These are phyloP conservation scores for Gisinianus flammeolus DNA, from an alignment of 2,888 invertebrate species.

Conservation along the genomic window DNA sequence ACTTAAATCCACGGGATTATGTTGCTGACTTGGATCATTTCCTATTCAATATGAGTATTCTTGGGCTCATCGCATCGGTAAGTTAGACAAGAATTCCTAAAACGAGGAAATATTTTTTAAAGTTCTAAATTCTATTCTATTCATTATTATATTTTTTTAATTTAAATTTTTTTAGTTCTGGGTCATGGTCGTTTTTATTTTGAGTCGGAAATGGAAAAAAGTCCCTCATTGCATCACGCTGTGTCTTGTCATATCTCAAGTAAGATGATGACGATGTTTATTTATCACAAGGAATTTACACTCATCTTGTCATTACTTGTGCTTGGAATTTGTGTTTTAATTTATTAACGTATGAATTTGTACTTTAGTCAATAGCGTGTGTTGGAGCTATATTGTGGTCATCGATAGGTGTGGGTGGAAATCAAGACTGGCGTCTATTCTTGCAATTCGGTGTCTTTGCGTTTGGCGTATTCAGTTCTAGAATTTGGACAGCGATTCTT, in stretches of 20 bases:
- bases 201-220: conserved; percentile 76
- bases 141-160: conserved; percentile 4
- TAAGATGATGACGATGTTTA: conserved; percentile 61
- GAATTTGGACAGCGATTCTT: conserved; percentile 84
- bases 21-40: conserved; percentile 77
- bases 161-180: conserved; percentile 64
- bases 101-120: conserved; percentile 4
- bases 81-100: conserved; percentile 53
- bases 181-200: conserved; percentile 75
- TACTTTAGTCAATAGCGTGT: conserved; percentile 69
- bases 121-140: neutral
- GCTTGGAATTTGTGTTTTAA: conserved; percentile 17
- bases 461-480: conserved; percentile 74
- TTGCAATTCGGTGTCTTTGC: conserved; percentile 78
- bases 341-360: no score
- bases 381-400: conserved; percentile 79
- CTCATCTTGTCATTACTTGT: neutral
- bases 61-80: conserved; percentile 76
- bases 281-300: neutral
- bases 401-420: conserved; percentile 63
- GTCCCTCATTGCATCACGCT: conserved; percentile 83
- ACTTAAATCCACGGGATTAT: conserved; percentile 74
- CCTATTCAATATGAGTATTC: conserved; percentile 82
- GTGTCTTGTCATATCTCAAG: conserved; percentile 80
- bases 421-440: conserved; percentile 70